Base-by-base conservation (phyloP, 2,113 vertebrate species). In the Maccullochella peelii region DNA sequence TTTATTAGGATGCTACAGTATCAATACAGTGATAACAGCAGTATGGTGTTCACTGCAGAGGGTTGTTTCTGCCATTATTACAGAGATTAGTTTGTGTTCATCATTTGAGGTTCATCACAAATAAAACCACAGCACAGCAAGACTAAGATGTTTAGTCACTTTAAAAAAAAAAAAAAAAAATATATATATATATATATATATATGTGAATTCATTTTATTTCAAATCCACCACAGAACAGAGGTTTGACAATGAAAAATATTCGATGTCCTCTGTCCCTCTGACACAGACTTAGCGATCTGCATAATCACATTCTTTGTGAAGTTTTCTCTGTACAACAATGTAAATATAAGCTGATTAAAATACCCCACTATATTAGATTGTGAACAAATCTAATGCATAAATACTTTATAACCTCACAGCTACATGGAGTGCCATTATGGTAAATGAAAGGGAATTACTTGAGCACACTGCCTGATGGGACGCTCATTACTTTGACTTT, bases 281-380 rank as follows among this genome's bases (percentile, higher is more conserved):
- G 79, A 80, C 75, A 70, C 82, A 66, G 36, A 73, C 75, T 82
- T 42, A 16, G 65, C 61, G 55, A 88, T 88, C 88, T 85, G 67
- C 86, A 80, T 86, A 85, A 79, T 90, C 73, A 75, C 68, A 71
- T 36, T 79, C 58, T 86, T 84, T 86, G 50, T 80, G 65, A 82
- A 61, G 79, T 88, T 88, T 76, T 55, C 75, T 85, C 36, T 69
- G 38, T 82, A 77, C 63, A 62, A 82, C 67, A 78, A 77, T 82
- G 83, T 76, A 85, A 90, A 91, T 86, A 79, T 62, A 57, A 67
- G 71, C 87, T 83, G 73, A 92, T 91, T 88, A 81, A 84, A 87
- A 77, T 71, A 70, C 49, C 63, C 47, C 40, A 33, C 63, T 87
- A 61, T 83, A 86, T 88, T 83, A 76, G 54, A 82, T 84, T 78